A percentile compares a stretch with the other conserved stretches of the same genome.
phyloP scores from a whole-genome alignment of 1,140 invertebrate species.

The Telenomus remus region DNA sequence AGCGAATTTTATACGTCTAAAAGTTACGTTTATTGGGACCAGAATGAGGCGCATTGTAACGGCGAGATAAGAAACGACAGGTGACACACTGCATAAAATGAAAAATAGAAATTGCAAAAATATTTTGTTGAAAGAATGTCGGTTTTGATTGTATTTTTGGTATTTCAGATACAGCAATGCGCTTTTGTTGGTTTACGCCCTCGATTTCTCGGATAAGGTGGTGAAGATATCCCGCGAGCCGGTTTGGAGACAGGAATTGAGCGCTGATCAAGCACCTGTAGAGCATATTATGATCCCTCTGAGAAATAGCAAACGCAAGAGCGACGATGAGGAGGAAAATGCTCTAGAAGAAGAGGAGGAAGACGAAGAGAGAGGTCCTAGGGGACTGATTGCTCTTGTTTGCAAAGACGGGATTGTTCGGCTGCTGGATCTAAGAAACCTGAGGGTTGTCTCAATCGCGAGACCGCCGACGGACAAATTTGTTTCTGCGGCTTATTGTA shows the following conservation, averaged over 20 bases:
- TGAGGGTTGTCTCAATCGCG: slow-evolving; percentile 80
- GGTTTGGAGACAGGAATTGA: slow-evolving; percentile 79
- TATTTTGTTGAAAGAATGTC: background rate
- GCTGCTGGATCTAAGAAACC: slow-evolving; percentile 80
- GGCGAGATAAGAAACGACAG: slow-evolving; percentile 63
- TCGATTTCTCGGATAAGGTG: slow-evolving; percentile 77
- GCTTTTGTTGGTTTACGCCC: slow-evolving; percentile 77
- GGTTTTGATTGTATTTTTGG: background rate
- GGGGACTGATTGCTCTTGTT: slow-evolving; percentile 77
- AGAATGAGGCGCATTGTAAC: slow-evolving; percentile 68
- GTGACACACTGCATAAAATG: no score
- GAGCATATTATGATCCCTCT: slow-evolving; percentile 82
- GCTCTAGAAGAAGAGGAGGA: slow-evolving; percentile 19
- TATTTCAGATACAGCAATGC: slow-evolving; percentile 62
- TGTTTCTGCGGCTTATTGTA: slow-evolving; percentile 85
- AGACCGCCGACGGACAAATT: slow-evolving; percentile 82
- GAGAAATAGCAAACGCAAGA: slow-evolving; percentile 67
- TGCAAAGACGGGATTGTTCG: slow-evolving; percentile 83
- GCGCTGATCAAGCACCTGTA: slow-evolving; percentile 79
- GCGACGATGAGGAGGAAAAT: slow-evolving; percentile 7
- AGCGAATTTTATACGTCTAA: slow-evolving; percentile 69
- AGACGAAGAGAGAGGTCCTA: slow-evolving; percentile 40
- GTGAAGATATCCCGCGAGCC: slow-evolving; percentile 79
- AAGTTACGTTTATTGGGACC: slow-evolving; percentile 72
- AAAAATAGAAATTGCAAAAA: background rate